Evolutionary conservation across 2,113 vertebrate genomes (phyloP).

Genomic region (Damaliscus lunatus): DNA sequence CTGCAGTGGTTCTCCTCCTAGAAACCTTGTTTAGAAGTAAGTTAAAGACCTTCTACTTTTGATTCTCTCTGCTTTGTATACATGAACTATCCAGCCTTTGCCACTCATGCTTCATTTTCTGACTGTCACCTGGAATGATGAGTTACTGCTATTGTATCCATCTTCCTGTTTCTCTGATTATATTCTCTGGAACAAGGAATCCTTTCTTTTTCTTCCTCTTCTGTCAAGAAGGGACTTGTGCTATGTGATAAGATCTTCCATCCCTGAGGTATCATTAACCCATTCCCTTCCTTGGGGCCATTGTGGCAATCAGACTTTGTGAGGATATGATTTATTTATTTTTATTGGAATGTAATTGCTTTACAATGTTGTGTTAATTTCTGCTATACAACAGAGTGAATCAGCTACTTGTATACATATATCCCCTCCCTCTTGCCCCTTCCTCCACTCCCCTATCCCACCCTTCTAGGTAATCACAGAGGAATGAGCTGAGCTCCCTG

Average conservation of each 20-base stretch:
- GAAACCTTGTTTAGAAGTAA: not conserved
- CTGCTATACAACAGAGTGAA: not conserved
- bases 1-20: not conserved
- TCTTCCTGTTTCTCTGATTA: not conserved
- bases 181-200: not conserved
- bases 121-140: not conserved
- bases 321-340: not conserved
- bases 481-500: not conserved
- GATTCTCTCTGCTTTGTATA: not conserved
- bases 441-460: not conserved
- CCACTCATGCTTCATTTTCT: not conserved
- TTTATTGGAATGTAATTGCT: not conserved
- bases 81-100: not conserved
- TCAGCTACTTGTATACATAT: not conserved
- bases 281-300: not conserved
- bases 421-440: not conserved
- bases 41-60: not conserved
- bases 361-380: not conserved
- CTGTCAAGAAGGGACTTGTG: not conserved
- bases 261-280: not conserved
- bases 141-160: not conserved
- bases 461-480: not conserved
- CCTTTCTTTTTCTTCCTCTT: not conserved
- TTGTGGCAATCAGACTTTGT: not conserved
- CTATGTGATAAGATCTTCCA: not conserved